phyloP scores from a whole-genome alignment of 2,888 invertebrate species.

The Pterobdella sp. region DNA sequence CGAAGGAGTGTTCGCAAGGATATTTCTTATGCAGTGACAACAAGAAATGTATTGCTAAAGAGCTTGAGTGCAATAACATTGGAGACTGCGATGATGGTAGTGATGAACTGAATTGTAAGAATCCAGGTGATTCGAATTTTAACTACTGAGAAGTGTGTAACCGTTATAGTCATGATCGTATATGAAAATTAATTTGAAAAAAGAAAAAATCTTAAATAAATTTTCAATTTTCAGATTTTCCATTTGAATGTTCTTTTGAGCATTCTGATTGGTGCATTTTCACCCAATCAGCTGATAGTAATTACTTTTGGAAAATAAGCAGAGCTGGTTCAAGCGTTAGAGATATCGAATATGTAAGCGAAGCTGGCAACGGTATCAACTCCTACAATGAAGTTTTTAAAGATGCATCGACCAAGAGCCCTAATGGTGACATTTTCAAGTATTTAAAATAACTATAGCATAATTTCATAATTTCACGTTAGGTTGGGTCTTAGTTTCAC shows the following conservation, averaged over 20 bases:
- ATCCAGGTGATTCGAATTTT: not conserved
- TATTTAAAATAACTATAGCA: not conserved
- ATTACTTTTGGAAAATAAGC: not conserved
- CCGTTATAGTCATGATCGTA: not conserved
- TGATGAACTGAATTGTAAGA: slow-evolving; percentile 31
- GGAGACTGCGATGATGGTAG: slow-evolving; percentile 37
- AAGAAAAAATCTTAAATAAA: not conserved
- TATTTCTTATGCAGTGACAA: slow-evolving; percentile 17
- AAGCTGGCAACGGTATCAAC: not conserved
- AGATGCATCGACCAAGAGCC: not conserved
- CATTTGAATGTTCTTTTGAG: not conserved
- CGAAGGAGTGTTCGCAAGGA: slow-evolving; percentile 20
- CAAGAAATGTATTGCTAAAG: slow-evolving; percentile 25
- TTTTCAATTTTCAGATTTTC: too few species aligned
- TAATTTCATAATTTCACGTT: not conserved
- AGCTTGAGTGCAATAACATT: slow-evolving; percentile 32
- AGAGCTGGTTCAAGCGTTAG: not conserved
- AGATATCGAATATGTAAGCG: not conserved
- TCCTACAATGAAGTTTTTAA: not conserved
- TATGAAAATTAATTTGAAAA: not conserved
- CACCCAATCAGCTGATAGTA: slow-evolving; percentile 2
- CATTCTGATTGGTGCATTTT: slow-evolving; percentile 9
- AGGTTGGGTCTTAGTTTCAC: not conserved
- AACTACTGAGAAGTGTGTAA: too few species aligned
- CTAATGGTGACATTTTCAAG: not conserved